Evolutionary conservation across 2,797 vertebrate genomes (phyloP), one percentile per base, ranked within the genome.

Genomic region (Heterohyrax brucei): DNA sequence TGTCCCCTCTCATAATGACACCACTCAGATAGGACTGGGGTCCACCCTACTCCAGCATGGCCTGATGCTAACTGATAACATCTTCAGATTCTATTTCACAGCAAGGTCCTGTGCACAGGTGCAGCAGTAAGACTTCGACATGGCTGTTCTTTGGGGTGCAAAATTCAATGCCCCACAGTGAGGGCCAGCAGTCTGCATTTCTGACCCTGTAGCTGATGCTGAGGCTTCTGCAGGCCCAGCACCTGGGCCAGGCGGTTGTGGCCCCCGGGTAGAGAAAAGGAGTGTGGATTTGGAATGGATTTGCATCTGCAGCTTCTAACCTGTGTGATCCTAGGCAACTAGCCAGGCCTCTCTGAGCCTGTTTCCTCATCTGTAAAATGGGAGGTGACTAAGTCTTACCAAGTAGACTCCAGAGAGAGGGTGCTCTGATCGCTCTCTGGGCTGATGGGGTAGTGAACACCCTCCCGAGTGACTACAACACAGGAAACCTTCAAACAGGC

Each of bases 241-340:
- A 53, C 50, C 2, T 26, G 50, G 44, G 33, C 56, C 33, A n/a
- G 0, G 14, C 12, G 33, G 28, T 0, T 18, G 1, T 28, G 56
- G n/a, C 13, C 19, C 19, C 44, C n/a, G 14, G 2, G 3, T 0
- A 24, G 62, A 78, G 48, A 22, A 64, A 53, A 24, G 7, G n/a
- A 3, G 5, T 0, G 7, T 7, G 44, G n/a, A 4, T 6, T 79
- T 85, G 19, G 10, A 22, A 66, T 22, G 30, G 21, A 8, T 46
- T 46, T 26, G 24, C n/a, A 77, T 59, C 81, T 22, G 44, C 44
- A 75, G 48, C 22, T 94, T 78, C 79, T 50, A 33, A 81, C 80
- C 73, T 62, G 24, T 30, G 72, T 53, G 48, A 4, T 33, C 12
- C 56, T 33, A 14, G 61, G 21, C 70, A 39, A 5, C 26, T n/a